Base-by-base conservation (phyloP, 2,113 vertebrate genomes). In the Vimba vimba region DNA sequence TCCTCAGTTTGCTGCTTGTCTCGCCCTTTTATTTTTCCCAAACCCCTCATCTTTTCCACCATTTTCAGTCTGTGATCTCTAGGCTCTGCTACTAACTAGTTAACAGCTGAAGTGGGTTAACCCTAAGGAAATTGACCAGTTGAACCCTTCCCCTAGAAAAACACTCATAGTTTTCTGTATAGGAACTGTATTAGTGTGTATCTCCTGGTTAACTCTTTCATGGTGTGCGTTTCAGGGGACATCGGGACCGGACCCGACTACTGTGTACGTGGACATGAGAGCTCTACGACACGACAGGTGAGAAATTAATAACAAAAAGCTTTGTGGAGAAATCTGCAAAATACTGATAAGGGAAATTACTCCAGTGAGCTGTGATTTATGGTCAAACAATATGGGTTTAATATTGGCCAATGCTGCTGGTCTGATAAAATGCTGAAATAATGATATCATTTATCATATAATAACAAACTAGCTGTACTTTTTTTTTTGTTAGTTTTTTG, bases 181-280 rank as follows among this genome's bases (percentile, higher is more conserved):
- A 17, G 15, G 27, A 21, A 60, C 9, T 79, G 47, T 69, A 6
- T n/a, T 57, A 50, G 45, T 15, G 52, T 52, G 27, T 55, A 59
- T 78, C 11, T 3, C 11, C 9, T 71, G 66, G 66, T 39, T 85
- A 84, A 84, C 13, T 52, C 19, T 17, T n/a, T 6, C 21, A 25
- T 55, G 68, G 36, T 84, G 3, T 88, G 77, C 90, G 90, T 96
- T 94, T 83, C 95, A 99, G 97, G 98, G 98, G 71, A 98, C 98
- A 4, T 99, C 98, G 19, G 98, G 98, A 94, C 98, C 98, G 1
- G 98, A 99, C 89, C 98, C 98, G 7, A 99, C 98, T 17, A 99
- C 98, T 11, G 98, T 99, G 88, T 99, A 97, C 47, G 98, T 99
- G 92, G 98, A 99, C 94, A 99, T 99, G 98, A 96, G 98, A 89